Evolutionary conservation across 2,113 vertebrate species (phyloP).

Genomic region (Bungarus multicinctus): DNA sequence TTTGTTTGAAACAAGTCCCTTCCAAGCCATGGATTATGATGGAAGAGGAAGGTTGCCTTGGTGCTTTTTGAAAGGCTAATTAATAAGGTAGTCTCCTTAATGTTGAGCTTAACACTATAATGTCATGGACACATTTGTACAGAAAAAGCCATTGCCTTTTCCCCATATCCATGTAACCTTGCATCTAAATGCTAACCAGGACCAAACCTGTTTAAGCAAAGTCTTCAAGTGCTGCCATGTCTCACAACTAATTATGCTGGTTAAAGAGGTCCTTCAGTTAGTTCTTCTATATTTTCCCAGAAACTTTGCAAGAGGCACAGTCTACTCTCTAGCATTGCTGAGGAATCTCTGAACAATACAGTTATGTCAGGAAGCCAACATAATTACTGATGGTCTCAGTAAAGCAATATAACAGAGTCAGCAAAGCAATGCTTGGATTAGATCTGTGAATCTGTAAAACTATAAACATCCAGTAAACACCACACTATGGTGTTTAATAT

Average conservation of each 20-base stretch:
- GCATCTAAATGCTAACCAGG: background rate
- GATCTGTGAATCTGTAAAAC: background rate
- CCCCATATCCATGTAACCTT: background rate
- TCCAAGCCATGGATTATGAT: background rate
- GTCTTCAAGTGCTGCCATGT: background rate
- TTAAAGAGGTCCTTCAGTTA: background rate
- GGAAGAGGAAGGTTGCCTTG: background rate
- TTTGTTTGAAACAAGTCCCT: background rate
- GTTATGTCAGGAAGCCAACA: background rate
- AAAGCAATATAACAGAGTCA: background rate
- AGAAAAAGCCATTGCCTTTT: background rate
- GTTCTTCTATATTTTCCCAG: background rate
- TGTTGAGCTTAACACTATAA: background rate
- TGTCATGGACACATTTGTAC: background rate
- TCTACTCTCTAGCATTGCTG: background rate
- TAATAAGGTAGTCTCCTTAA: background rate
- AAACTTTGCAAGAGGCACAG: background rate
- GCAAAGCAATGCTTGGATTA: background rate
- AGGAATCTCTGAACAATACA: background rate
- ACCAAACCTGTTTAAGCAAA: background rate
- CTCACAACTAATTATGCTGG: background rate
- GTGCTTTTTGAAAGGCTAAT: background rate
- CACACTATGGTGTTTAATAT: background rate
- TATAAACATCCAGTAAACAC: background rate
- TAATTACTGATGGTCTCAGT: background rate